Evolutionary conservation across 2,888 invertebrate genomes (phyloP).

Genomic region (Bombyx huttoni): DNA sequence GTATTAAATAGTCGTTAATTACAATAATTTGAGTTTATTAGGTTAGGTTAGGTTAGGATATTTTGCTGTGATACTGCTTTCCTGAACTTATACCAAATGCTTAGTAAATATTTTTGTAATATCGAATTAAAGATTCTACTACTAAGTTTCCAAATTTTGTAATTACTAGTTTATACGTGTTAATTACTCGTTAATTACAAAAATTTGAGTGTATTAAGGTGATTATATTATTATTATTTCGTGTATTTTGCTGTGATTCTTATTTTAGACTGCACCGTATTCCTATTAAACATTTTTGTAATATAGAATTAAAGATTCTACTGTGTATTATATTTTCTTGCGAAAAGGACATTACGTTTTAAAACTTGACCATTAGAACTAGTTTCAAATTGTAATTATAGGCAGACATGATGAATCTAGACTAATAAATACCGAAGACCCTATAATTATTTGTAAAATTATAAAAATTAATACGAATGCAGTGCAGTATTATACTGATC

Average conservation of each 20-base stretch:
- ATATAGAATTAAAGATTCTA: no score
- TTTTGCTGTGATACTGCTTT: no score
- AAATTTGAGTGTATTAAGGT: not conserved
- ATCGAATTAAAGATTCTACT: no score
- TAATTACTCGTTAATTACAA: not conserved
- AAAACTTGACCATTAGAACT: no score
- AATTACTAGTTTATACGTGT: not conserved
- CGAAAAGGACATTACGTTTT: no score
- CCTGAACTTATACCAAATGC: no score
- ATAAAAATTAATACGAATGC: not conserved
- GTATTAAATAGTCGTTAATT: not conserved
- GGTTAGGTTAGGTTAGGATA: no score
- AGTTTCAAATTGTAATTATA: slow-evolving; percentile 1
- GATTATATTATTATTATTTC: not conserved
- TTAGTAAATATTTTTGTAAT: no score
- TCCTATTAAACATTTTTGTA: no score
- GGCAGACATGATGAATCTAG: not conserved
- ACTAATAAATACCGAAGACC: not conserved
- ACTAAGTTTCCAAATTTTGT: not conserved
- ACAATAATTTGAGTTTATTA: not conserved
- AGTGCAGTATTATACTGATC: not conserved
- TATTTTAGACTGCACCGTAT: no score
- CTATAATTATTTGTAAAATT: not conserved
- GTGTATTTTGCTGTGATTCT: not conserved
- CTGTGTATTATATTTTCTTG: no score